These are phyloP conservation scores for Apogon talboti DNA, from an alignment of 2,797 vertebrate species.

Conservation along the genomic window DNA sequence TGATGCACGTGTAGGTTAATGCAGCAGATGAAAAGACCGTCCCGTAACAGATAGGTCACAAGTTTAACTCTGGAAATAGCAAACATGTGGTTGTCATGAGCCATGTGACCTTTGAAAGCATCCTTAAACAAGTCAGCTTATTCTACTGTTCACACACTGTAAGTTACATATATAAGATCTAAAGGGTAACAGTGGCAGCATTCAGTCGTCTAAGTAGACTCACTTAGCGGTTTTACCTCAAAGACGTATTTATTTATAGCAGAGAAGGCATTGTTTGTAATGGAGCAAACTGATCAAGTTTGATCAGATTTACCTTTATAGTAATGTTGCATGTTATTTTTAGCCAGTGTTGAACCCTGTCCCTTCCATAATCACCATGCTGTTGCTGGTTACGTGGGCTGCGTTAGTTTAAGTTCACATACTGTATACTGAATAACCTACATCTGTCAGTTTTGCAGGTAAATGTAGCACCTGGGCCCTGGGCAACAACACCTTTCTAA, in stretches of 20 bases:
- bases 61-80: constrained; percentile 14
- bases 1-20: background rate
- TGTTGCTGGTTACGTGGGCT: background rate
- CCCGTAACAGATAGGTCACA: constrained; percentile 1
- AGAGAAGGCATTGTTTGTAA: too few relatives aligned
- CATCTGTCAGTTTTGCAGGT: constrained; percentile 51
- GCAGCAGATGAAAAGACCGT: background rate
- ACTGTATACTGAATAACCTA: constrained; percentile 39
- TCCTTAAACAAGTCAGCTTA: constrained; percentile 9
- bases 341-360: background rate
- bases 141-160: constrained; percentile 14
- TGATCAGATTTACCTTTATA: background rate
- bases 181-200: background rate
- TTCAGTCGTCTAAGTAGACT: background rate
- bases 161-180: constrained; percentile 1
- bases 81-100: constrained; percentile 24
- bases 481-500: constrained; percentile 52
- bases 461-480: constrained; percentile 54
- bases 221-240: background rate
- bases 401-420: constrained; percentile 18
- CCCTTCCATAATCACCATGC: too few relatives aligned
- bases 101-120: constrained; percentile 17
- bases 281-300: too few relatives aligned
- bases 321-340: background rate
- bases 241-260: background rate